phyloP scores from a whole-genome alignment of 1,140 invertebrate species.

The Habropoda laboriosa region DNA sequence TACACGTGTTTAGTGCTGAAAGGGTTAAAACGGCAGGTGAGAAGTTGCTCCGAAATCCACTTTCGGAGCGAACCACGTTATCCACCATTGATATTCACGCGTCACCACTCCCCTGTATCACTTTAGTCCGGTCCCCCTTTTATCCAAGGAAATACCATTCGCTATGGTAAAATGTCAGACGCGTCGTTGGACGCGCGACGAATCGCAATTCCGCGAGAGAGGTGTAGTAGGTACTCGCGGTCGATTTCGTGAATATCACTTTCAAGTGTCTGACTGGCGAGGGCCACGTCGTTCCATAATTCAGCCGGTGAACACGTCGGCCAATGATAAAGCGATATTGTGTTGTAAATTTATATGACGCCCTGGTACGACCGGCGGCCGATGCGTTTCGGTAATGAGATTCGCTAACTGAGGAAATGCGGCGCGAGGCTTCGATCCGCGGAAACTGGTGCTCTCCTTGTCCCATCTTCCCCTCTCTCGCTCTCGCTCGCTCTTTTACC shows the following conservation, averaged over 20 bases:
- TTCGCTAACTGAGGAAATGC: conserved; percentile 61
- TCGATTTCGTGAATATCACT: conserved; percentile 60
- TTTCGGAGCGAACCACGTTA: not conserved
- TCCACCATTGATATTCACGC: conserved; percentile 8
- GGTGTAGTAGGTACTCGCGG: conserved; percentile 26
- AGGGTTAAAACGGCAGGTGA: too few relatives aligned
- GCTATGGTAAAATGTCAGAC: conserved; percentile 10
- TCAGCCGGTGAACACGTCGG: conserved; percentile 55
- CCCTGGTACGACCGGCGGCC: conserved; percentile 35
- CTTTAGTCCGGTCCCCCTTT: not conserved
- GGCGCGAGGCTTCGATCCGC: conserved; percentile 6
- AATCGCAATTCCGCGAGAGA: conserved; percentile 54
- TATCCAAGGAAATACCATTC: conserved; percentile 2
- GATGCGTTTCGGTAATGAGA: conserved; percentile 65
- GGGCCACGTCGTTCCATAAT: conserved; percentile 51
- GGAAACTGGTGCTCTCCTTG: not conserved
- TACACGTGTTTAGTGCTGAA: too few relatives aligned
- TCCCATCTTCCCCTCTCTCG: not conserved
- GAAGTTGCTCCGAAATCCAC: not conserved
- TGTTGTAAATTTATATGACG: conserved; percentile 68
- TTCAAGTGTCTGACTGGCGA: conserved; percentile 40
- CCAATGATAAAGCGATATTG: conserved; percentile 68
- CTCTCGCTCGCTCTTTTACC: not conserved
- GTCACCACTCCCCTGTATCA: not conserved
- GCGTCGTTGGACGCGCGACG: not conserved